Evolutionary conservation across 2,113 vertebrate genomes (phyloP), one percentile per base, ranked within the genome.

Genomic region (Oreotrochilus melanogaster): DNA sequence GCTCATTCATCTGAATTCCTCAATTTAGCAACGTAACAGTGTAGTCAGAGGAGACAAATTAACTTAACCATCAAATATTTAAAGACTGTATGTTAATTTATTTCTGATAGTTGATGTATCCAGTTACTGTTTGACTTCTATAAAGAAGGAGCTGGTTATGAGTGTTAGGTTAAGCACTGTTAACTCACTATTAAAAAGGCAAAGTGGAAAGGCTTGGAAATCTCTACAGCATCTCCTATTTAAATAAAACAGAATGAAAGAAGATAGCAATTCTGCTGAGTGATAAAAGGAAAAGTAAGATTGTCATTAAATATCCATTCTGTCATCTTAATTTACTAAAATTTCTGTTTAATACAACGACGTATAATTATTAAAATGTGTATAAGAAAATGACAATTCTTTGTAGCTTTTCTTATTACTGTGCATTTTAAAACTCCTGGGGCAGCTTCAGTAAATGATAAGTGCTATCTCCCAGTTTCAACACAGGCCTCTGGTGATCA

Each of bases 311-410:
- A 93, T 75, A 76, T 51, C 54, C 10, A 78, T 72, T 88, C 47
- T 65, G 78, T 67, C 94, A 95, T 24, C 19, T 91, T 76, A 3
- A 60, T 87, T 92, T 96, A 94, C 27, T 73, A 88, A 92, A 39
- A 64, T 80, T 86, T 93, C 82, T 78, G 65, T 76, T 83, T 60
- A 73, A 69, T 93, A 86, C 95, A 95, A 93, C 58, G 47, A 96
- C 64, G 83, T 92, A 75, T 79, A 93, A 96, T 94, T 94, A 95
- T 39, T 31, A 89, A 96, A 88, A 85, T 76, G 25, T 96, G 71
- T 47, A 66, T 89, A 96, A 96, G 33, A 94, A 95, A 72, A 84
- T 70, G 27, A 86, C 86, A 96, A 47, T 81, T 94, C 60, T 89
- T 57, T 89, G 50, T 78, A 78, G 27, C 79, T 88, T 96, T 85